Conservation (phyloP, 2,113 vertebrate genomes). For the Gopherus evgoodei region DNA sequence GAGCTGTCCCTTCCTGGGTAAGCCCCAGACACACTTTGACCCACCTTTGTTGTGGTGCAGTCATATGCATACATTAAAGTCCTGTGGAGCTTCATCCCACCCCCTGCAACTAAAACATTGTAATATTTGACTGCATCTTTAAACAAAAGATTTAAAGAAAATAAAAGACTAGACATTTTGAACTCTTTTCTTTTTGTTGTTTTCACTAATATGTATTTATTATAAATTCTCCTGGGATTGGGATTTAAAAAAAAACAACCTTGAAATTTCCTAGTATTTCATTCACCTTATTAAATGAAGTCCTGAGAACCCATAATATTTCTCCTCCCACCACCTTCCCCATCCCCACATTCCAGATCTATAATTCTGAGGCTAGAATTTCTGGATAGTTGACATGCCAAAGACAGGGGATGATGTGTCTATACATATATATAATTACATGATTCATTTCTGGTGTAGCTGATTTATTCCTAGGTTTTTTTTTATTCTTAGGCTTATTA, state of each 20-base stretch:
- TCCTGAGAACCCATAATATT: not conserved
- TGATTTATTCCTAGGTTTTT: conserved; percentile 4
- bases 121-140: not conserved
- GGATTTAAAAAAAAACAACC: not conserved
- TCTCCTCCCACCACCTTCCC: not conserved
- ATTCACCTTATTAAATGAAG: not conserved
- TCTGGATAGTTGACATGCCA: not conserved
- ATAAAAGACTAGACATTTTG: not conserved
- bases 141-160: not conserved
- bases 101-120: not conserved
- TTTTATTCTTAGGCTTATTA: conserved; percentile 24
- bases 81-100: not conserved
- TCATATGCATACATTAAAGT: not conserved
- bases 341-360: not conserved
- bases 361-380: not conserved
- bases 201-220: not conserved
- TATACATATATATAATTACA: not conserved
- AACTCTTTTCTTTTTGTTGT: not conserved
- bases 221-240: not conserved
- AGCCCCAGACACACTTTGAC: no score
- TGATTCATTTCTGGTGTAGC: conserved; percentile 2
- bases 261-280: not conserved
- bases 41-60: no score
- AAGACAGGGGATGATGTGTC: rapidly evolving
- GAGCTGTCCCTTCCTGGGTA: no score